A percentile compares a stretch with the other conserved stretches of the same genome.
Evolutionary conservation across 2,797 vertebrate species (phyloP).

Genomic region (Danio albolineatus): DNA sequence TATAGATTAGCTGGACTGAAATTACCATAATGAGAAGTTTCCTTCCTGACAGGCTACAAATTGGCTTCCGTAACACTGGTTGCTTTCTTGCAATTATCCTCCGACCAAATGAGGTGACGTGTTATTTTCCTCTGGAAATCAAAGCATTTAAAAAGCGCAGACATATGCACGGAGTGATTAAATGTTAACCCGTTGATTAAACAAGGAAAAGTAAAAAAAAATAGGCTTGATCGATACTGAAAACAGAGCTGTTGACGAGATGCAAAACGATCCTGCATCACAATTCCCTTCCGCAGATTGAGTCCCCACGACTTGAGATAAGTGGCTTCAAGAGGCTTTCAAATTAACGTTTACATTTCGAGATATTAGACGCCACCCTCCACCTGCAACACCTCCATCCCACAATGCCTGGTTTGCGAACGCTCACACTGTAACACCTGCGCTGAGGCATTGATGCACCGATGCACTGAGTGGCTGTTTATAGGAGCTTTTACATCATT

Average conservation of each 20-base stretch:
- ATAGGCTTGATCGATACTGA: slow-evolving; percentile 73
- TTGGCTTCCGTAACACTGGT: slow-evolving; percentile 8
- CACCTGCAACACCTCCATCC: slow-evolving; percentile 17
- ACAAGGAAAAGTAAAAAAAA: slow-evolving; percentile 61
- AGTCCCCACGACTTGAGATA: slow-evolving; percentile 80
- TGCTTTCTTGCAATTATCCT: slow-evolving; percentile 52
- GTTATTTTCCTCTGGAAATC: slow-evolving; percentile 56
- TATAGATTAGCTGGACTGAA: background rate
- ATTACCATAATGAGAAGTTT: background rate
- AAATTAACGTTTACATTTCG: slow-evolving; percentile 84
- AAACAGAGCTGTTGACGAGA: slow-evolving; percentile 76
- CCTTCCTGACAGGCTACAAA: slow-evolving; percentile 4
- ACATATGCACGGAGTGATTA: slow-evolving; percentile 24
- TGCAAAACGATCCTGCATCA: slow-evolving; percentile 81
- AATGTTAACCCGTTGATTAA: slow-evolving; percentile 41
- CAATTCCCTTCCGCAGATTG: slow-evolving; percentile 76
- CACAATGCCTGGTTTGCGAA: slow-evolving; percentile 58
- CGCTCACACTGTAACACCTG: slow-evolving; percentile 75
- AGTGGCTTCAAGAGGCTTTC: slow-evolving; percentile 83
- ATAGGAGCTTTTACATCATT: slow-evolving; percentile 80
- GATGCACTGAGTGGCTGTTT: slow-evolving; percentile 80
- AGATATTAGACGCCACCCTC: slow-evolving; percentile 71
- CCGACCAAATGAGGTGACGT: slow-evolving; percentile 47
- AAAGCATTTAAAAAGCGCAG: slow-evolving; percentile 53
- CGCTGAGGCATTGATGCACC: slow-evolving; percentile 76